These are phyloP conservation scores for Adelosebastes latens DNA, from an alignment of 2,797 vertebrate genomes.

Conservation along the genomic window DNA sequence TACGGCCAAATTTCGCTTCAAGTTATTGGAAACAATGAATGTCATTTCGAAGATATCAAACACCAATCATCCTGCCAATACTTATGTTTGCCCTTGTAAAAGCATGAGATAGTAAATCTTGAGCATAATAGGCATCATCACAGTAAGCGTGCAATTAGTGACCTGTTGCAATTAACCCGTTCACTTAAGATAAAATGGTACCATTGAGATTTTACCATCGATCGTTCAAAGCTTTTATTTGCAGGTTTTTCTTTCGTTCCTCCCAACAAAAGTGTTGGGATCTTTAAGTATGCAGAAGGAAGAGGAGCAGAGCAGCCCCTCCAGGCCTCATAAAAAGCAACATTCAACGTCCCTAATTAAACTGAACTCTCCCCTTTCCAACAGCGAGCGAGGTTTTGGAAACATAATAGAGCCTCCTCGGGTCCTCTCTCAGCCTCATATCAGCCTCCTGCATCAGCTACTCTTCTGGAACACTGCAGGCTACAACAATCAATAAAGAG, in stretches of 20 bases:
- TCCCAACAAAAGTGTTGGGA: slow-evolving; percentile 35
- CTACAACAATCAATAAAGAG: slow-evolving; percentile 50
- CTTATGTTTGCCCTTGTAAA: slow-evolving; percentile 46
- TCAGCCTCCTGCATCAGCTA: slow-evolving; percentile 29
- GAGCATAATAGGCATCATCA: slow-evolving; percentile 26
- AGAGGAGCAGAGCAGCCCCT: slow-evolving; percentile 14
- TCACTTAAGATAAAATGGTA: slow-evolving; percentile 4
- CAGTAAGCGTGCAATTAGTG: slow-evolving; percentile 27
- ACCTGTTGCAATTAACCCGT: slow-evolving; percentile 33
- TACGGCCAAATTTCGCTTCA: slow-evolving; percentile 32
- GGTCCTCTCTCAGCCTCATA: slow-evolving; percentile 11
- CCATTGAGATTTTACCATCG: background rate
- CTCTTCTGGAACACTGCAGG: slow-evolving; percentile 19
- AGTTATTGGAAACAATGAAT: slow-evolving; percentile 29
- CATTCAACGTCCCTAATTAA: slow-evolving; percentile 64
- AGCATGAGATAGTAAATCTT: slow-evolving; percentile 33
- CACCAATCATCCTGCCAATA: slow-evolving; percentile 28
- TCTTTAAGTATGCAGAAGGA: slow-evolving; percentile 32
- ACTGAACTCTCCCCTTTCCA: slow-evolving; percentile 40
- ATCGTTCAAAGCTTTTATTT: slow-evolving; percentile 4
- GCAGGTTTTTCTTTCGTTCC: slow-evolving; percentile 18
- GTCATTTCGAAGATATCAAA: slow-evolving; percentile 19
- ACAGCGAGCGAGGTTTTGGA: slow-evolving; percentile 22
- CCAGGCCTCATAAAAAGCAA: slow-evolving; percentile 51
- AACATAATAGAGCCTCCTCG: slow-evolving; percentile 30